Evolutionary conservation across 2,888 invertebrate genomes (phyloP).

Genomic region (Euplexia lucipara): DNA sequence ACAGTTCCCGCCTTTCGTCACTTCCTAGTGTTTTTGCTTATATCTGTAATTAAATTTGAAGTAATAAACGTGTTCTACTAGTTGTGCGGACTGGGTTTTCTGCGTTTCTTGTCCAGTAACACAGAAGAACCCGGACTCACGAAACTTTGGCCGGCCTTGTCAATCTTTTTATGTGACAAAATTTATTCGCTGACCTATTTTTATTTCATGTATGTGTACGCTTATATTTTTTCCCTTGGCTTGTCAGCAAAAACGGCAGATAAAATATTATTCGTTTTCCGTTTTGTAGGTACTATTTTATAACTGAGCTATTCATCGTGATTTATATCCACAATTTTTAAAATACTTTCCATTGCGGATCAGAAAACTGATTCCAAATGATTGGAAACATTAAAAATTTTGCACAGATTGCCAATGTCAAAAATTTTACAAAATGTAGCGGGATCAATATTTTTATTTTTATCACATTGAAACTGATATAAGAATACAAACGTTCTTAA

Average conservation of each 20-base stretch:
- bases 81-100: background rate
- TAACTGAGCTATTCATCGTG: background rate
- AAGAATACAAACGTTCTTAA: too few relatives aligned
- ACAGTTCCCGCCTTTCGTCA: too few relatives aligned
- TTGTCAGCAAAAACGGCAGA: slow-evolving; percentile 19
- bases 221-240: slow-evolving; percentile 28
- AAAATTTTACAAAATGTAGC: too few relatives aligned
- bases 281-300: background rate
- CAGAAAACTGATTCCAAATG: too few relatives aligned
- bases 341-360: too few relatives aligned
- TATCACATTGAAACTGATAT: too few relatives aligned
- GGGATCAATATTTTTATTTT: too few relatives aligned
- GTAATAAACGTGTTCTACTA: background rate
- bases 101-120: background rate
- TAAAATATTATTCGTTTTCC: slow-evolving; percentile 20
- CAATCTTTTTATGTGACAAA: slow-evolving; percentile 67
- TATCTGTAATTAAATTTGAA: too few relatives aligned
- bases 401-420: too few relatives aligned
- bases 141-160: slow-evolving; percentile 75
- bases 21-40: too few relatives aligned
- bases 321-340: background rate
- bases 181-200: slow-evolving; percentile 65
- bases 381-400: too few relatives aligned
- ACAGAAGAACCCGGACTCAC: slow-evolving; percentile 8
- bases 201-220: slow-evolving; percentile 45